phyloP scores from a whole-genome alignment of 2,113 vertebrate genomes.

The Tauraco erythrolophus region DNA sequence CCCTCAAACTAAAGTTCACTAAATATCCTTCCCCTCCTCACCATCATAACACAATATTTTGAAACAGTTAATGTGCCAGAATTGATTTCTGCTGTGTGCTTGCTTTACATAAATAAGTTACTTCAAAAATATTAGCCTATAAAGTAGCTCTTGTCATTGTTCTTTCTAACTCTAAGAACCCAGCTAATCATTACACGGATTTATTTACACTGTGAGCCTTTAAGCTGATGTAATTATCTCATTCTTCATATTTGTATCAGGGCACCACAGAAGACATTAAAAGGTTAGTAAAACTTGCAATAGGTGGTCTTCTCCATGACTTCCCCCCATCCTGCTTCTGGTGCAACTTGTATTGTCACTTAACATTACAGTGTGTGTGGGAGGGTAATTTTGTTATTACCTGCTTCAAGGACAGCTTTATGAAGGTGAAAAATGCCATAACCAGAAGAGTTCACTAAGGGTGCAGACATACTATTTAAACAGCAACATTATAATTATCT shows the following conservation, averaged over 20 bases:
- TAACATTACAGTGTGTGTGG: neutral
- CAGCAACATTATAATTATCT: neutral
- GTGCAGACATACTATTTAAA: neutral
- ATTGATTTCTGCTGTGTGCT: neutral
- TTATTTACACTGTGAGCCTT: constrained; percentile 24
- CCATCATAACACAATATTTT: neutral
- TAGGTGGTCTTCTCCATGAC: neutral
- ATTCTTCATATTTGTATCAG: constrained; percentile 15
- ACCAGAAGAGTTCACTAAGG: neutral
- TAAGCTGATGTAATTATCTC: constrained; percentile 2
- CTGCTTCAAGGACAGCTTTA: neutral
- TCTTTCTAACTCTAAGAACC: neutral
- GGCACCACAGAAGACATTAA: neutral
- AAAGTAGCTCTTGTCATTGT: neutral
- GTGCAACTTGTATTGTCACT: neutral
- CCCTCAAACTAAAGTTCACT: neutral
- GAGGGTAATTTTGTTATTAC: neutral
- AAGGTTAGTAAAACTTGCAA: neutral
- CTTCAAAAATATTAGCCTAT: neutral
- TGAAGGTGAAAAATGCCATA: neutral
- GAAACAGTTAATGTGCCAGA: neutral
- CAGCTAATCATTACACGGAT: constrained; percentile 24
- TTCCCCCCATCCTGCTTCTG: neutral
- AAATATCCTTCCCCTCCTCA: neutral
- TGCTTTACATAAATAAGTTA: neutral